These are phyloP conservation scores for Hydriomena furcata DNA, from an alignment of 2,888 invertebrate species.

Conservation along the genomic window DNA sequence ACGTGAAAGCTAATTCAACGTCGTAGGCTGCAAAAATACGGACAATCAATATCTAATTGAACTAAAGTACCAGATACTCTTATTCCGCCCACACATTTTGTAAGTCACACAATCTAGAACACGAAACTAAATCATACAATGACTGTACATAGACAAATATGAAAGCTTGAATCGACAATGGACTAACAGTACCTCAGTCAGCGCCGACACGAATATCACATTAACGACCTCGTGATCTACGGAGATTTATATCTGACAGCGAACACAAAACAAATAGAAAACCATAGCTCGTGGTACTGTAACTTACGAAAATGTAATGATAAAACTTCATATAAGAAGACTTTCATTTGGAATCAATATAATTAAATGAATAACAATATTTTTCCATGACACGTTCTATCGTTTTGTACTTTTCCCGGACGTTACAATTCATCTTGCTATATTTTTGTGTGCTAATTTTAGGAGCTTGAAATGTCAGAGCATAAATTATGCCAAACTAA, in stretches of 20 bases:
- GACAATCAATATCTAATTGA: not conserved
- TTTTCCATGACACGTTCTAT: too few species aligned
- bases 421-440: not conserved
- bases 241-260: conserved; percentile 77
- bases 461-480: not conserved
- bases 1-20: too few species aligned
- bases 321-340: conserved; percentile 2
- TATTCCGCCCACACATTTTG: conserved; percentile 16
- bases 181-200: conserved; percentile 74
- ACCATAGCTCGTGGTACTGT: conserved; percentile 16
- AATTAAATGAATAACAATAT: not conserved
- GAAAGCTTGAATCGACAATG: conserved; percentile 79
- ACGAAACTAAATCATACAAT: conserved; percentile 61
- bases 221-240: conserved; percentile 79
- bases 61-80: conserved; percentile 5
- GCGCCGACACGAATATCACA: conserved; percentile 81
- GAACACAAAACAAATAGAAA: conserved; percentile 46
- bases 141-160: conserved; percentile 70
- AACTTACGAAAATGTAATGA: conserved; percentile 15
- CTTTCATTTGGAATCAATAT: conserved; percentile 6
- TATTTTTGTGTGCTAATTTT: too few species aligned
- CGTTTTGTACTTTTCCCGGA: not conserved
- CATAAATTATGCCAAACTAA: conserved; percentile 11
- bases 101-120: conserved; percentile 42
- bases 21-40: not conserved